These are phyloP conservation scores for Lochmaea capreae DNA, from an alignment of 2,888 invertebrate species.

Conservation along the genomic window DNA sequence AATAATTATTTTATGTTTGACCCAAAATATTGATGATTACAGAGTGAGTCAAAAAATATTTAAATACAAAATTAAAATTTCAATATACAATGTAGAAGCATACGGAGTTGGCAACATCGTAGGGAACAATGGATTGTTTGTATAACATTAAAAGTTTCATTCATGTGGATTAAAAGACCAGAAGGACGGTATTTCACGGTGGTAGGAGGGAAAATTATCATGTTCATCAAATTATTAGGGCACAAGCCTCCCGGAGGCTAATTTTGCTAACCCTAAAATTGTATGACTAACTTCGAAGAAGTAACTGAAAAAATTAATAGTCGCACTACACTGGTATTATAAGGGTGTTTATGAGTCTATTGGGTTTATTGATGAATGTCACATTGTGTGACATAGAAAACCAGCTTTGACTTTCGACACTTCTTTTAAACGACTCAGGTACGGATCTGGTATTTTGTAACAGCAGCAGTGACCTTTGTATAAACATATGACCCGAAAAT, in stretches of 20 bases:
- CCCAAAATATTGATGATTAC: too few relatives aligned
- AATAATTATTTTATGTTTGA: too few relatives aligned
- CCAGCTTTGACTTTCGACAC: too few relatives aligned
- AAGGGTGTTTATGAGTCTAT: too few relatives aligned
- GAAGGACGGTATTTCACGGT: conserved; percentile 20
- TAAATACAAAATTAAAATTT: too few relatives aligned
- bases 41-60: too few relatives aligned
- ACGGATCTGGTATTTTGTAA: neutral
- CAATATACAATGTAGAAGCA: neutral
- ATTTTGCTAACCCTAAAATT: conserved; percentile 9
- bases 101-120: neutral
- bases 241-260: conserved; percentile 12
- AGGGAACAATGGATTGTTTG: conserved; percentile 44
- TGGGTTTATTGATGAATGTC: neutral
- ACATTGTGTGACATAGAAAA: neutral
- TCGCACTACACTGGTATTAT: neutral
- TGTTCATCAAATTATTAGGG: conserved; percentile 25
- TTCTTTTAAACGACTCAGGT: neutral
- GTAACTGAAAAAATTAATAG: neutral
- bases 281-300: conserved; percentile 1
- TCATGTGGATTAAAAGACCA: conserved; percentile 34
- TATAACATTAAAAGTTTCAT: conserved; percentile 40
- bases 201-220: conserved; percentile 8
- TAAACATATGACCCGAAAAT: conserved; percentile 22
- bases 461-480: conserved; percentile 3